These are phyloP conservation scores for Aphelocoma coerulescens DNA, from an alignment of 2,113 vertebrate species.

Conservation along the genomic window DNA sequence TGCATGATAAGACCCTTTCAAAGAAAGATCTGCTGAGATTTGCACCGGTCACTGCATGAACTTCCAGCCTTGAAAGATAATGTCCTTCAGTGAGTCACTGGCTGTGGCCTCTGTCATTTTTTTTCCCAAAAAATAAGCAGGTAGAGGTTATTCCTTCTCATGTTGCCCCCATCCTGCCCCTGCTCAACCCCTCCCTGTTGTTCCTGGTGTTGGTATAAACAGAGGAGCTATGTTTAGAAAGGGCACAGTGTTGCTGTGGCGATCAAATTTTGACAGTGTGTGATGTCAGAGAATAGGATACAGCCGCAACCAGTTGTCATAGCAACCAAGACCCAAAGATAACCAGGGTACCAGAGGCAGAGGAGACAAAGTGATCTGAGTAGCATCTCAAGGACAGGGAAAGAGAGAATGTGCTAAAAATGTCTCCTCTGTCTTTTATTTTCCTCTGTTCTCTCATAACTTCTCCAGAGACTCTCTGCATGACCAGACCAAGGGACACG, in stretches of 20 bases:
- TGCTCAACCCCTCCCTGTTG: neutral
- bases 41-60: neutral
- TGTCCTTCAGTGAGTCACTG: neutral
- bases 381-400: slow-evolving; percentile 50
- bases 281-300: slow-evolving; percentile 59
- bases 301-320: slow-evolving; percentile 44
- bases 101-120: neutral
- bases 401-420: neutral
- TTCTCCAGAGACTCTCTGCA: neutral
- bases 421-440: neutral
- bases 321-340: slow-evolving; percentile 63
- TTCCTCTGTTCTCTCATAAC: neutral
- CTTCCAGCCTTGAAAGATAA: neutral
- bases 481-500: neutral
- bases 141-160: neutral
- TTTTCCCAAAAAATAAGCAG: neutral
- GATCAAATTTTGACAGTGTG: slow-evolving; percentile 51
- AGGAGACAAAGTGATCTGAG: slow-evolving; percentile 38
- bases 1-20: neutral
- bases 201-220: slow-evolving; percentile 19
- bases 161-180: neutral
- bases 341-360: slow-evolving; percentile 50
- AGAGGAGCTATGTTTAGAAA: slow-evolving; percentile 61
- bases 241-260: slow-evolving; percentile 41
- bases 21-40: neutral